These are phyloP conservation scores for Slavum lentiscoides DNA, from an alignment of 2,888 invertebrate species.

Conservation along the genomic window DNA sequence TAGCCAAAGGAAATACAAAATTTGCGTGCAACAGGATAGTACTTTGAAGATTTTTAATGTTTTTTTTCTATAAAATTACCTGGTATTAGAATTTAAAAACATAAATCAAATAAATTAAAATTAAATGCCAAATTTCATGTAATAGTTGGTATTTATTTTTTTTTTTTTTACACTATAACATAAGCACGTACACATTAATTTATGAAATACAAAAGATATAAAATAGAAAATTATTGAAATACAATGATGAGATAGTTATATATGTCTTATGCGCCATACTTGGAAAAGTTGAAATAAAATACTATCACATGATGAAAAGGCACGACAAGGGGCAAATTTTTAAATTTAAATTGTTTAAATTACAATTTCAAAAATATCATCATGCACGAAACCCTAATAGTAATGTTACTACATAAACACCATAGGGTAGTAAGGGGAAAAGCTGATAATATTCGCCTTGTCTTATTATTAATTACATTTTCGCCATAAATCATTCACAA, in stretches of 20 bases:
- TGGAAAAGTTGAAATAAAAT: conserved; percentile 51
- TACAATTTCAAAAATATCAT: conserved; percentile 6
- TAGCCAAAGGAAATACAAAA: too few relatives aligned
- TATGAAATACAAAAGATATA: conserved; percentile 50
- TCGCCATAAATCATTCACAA: conserved; percentile 27
- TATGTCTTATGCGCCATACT: conserved; percentile 45
- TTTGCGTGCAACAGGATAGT: too few relatives aligned
- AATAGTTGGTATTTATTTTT: conserved; percentile 26
- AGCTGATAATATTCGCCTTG: neutral
- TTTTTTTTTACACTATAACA: conserved; percentile 33
- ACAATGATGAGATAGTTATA: conserved; percentile 36
- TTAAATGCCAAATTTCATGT: neutral
- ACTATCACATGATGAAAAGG: conserved; percentile 50
- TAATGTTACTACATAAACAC: conserved; percentile 9
- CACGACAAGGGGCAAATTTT: conserved; percentile 43
- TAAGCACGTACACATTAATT: conserved; percentile 41
- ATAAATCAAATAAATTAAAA: neutral
- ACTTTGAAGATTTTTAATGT: too few relatives aligned
- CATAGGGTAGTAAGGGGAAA: conserved; percentile 6
- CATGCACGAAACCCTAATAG: neutral
- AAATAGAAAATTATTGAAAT: conserved; percentile 41
- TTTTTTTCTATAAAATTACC: neutral
- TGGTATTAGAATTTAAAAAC: neutral
- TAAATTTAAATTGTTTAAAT: neutral
- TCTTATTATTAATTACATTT: neutral